Percentiles rank a stretch among this genome's conserved stretches.
Evolutionary conservation across 2,888 invertebrate species (phyloP).

Genomic region (Chalcis sispes): DNA sequence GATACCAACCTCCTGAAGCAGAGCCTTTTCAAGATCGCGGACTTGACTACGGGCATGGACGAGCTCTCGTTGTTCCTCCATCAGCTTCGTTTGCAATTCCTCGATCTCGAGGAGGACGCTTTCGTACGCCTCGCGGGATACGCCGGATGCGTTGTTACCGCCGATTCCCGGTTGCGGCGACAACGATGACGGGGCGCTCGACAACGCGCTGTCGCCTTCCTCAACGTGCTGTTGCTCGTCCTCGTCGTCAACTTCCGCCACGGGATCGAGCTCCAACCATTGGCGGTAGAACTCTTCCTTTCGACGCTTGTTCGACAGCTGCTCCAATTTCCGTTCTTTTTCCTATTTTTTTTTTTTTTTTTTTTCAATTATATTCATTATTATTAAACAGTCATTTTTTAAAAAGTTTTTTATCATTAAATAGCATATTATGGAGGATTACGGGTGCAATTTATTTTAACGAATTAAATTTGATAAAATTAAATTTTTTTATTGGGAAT

Average conservation of each 20-base stretch:
- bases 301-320: constrained; percentile 68
- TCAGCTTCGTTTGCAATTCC: constrained; percentile 66
- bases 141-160: constrained; percentile 58
- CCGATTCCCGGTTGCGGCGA: constrained; percentile 80
- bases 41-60: constrained; percentile 77
- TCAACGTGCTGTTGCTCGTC: constrained; percentile 77
- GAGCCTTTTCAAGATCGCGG: constrained; percentile 76
- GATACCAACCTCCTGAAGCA: constrained; percentile 73
- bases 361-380: no score
- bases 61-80: constrained; percentile 75
- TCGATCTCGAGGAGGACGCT: constrained; percentile 71
- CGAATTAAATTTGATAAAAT: no score
- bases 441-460: no score
- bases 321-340: constrained; percentile 71
- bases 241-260: constrained; percentile 72
- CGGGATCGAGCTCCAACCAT: constrained; percentile 72
- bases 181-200: constrained; percentile 83
- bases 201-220: constrained; percentile 83
- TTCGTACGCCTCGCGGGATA: constrained; percentile 72
- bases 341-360: no score
- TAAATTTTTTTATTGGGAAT: no score
- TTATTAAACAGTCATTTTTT: no score
- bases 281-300: constrained; percentile 72
- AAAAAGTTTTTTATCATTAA: no score
- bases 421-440: no score